These are phyloP conservation scores for Lochmaea capreae DNA, from an alignment of 2,888 invertebrate genomes.

Conservation along the genomic window DNA sequence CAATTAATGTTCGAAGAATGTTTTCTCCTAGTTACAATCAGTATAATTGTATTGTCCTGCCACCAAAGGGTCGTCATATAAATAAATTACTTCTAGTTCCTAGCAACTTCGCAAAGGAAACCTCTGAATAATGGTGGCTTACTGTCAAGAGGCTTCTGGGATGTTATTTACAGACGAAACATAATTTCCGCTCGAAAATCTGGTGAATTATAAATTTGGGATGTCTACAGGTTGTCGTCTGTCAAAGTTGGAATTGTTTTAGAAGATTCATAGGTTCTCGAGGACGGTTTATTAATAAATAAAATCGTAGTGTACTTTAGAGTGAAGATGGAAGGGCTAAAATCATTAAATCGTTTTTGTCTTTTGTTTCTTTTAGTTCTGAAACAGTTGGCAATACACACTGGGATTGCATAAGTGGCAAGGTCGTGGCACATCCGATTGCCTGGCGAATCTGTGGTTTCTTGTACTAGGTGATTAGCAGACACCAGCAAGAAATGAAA, in stretches of 20 bases:
- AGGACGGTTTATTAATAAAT: too few species aligned
- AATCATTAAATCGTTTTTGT: too few species aligned
- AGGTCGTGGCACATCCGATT: too few species aligned
- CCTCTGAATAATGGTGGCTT: not conserved
- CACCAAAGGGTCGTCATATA: not conserved
- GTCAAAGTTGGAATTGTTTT: not conserved
- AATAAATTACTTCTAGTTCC: not conserved
- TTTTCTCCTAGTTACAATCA: not conserved
- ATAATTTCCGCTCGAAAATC: not conserved
- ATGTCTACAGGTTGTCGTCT: not conserved
- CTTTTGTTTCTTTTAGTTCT: too few species aligned
- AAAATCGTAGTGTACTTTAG: too few species aligned
- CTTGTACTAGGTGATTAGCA: too few species aligned
- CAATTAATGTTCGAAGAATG: not conserved
- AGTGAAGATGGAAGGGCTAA: too few species aligned
- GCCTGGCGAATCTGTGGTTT: too few species aligned
- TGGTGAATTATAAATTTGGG: not conserved
- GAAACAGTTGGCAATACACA: too few species aligned
- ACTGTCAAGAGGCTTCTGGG: not conserved
- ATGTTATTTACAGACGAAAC: not conserved
- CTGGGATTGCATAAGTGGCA: too few species aligned
- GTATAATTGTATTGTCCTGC: not conserved
- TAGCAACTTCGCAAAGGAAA: not conserved
- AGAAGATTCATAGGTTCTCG: too few species aligned
- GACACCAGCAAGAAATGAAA: too few species aligned